Conservation (phyloP, 2,113 vertebrate species). For the Lathamus discolor region DNA sequence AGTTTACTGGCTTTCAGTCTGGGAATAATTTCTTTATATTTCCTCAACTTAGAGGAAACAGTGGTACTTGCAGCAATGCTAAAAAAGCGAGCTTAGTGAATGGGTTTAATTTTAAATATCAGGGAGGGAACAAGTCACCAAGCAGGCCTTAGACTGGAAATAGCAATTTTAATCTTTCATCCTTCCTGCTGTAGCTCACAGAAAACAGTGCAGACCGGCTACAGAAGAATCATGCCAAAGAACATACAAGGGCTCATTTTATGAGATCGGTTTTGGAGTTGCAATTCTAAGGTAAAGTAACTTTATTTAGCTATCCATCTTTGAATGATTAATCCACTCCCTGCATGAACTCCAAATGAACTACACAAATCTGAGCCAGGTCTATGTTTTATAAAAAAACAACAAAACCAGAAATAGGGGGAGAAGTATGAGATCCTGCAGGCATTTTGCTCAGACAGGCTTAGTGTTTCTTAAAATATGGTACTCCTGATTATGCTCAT, state of each 20-base stretch:
- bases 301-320: neutral
- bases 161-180: neutral
- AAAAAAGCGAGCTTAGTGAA: neutral
- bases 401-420: neutral
- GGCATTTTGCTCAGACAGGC: neutral
- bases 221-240: neutral
- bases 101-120: neutral
- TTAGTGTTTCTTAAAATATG: constrained; percentile 36
- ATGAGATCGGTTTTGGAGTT: neutral
- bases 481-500: neutral
- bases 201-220: neutral
- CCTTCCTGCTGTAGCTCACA: neutral
- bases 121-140: neutral
- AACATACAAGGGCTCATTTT: neutral
- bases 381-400: neutral
- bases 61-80: neutral
- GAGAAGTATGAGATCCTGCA: neutral
- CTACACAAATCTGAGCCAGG: neutral
- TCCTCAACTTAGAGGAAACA: neutral
- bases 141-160: neutral
- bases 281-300: neutral
- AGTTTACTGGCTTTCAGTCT: constrained; percentile 1
- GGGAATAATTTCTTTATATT: neutral
- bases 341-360: constrained; percentile 38
- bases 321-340: neutral